Evolutionary conservation across 2,797 vertebrate species (phyloP).

Genomic region (Tragelaphus eurycerus): DNA sequence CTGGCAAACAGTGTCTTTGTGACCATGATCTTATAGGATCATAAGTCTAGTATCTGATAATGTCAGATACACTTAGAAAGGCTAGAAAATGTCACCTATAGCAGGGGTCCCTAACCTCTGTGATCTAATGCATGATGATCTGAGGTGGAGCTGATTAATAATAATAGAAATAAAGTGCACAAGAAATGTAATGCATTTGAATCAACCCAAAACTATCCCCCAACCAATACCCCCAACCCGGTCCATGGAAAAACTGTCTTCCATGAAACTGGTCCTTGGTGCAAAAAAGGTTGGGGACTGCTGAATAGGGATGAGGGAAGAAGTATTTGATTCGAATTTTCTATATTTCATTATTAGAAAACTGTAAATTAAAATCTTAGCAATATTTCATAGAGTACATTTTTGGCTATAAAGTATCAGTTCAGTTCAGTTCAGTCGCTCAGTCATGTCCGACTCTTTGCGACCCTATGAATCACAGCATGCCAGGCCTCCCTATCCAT

Average conservation of each 20-base stretch:
- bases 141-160: neutral
- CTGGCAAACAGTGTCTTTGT: neutral
- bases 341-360: constrained; percentile 6
- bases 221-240: rapidly evolving
- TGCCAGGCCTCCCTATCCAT: no score
- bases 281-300: neutral
- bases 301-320: neutral
- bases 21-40: neutral
- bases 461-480: no score
- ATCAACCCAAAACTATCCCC: neutral
- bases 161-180: neutral
- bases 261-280: neutral
- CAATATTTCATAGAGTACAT: neutral
- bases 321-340: constrained; percentile 6
- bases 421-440: no score
- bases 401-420: neutral
- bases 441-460: no score
- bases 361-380: neutral
- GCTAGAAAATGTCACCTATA: neutral
- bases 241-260: neutral
- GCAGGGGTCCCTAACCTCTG: neutral
- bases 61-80: neutral
- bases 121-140: neutral
- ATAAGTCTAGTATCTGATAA: neutral
- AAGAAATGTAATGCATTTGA: neutral